phyloP scores from a whole-genome alignment of 2,113 vertebrate genomes.

The human region DNA sequence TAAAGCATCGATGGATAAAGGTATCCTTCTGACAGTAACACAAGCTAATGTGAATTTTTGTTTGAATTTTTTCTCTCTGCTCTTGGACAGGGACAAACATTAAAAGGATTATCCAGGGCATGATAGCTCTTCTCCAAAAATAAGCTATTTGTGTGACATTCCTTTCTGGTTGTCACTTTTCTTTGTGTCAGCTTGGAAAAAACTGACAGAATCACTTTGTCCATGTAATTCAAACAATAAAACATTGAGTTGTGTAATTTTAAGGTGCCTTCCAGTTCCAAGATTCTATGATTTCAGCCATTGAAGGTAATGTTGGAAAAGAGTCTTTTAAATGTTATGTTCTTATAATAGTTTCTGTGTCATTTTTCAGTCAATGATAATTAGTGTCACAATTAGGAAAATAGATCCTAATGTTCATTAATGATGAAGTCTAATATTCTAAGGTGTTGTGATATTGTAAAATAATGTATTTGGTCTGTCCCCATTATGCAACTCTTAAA shows the following conservation, averaged over 20 bases:
- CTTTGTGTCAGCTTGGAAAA: conserved; percentile 48
- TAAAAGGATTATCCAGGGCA: conserved; percentile 19
- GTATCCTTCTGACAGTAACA: conserved; percentile 40
- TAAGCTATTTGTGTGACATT: conserved; percentile 73
- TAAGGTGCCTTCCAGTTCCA: neutral
- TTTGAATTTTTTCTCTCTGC: conserved; percentile 49
- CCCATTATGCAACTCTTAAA: neutral
- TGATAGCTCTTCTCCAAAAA: conserved; percentile 29
- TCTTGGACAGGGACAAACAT: conserved; percentile 37
- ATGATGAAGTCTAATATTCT: neutral
- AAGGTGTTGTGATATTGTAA: neutral
- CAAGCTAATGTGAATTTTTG: conserved; percentile 51
- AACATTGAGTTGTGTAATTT: neutral
- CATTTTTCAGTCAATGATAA: neutral
- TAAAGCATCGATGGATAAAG: neutral
- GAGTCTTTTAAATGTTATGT: neutral
- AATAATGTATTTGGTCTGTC: neutral
- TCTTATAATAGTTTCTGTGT: neutral
- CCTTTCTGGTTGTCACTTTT: conserved; percentile 77
- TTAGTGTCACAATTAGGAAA: neutral
- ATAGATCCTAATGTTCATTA: neutral
- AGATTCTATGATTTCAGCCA: neutral
- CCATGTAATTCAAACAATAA: neutral
- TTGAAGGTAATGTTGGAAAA: neutral
- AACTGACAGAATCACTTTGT: conserved; percentile 59